Evolutionary conservation across 1,140 invertebrate species (phyloP).

Genomic region (Reticulitermes speratus): DNA sequence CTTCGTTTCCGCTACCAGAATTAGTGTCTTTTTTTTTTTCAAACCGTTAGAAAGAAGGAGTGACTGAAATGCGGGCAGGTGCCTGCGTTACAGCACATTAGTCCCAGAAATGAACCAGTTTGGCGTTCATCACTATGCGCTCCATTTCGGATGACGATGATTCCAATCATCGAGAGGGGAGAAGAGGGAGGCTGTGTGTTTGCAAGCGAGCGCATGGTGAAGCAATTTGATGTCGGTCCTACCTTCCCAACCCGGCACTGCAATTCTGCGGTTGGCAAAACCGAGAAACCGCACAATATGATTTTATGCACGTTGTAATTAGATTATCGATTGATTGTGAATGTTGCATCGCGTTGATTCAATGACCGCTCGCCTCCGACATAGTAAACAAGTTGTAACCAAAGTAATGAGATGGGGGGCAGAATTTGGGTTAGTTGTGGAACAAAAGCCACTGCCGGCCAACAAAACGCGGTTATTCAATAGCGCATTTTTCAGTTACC

Average conservation of each 20-base stretch:
- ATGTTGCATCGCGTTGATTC: conserved; percentile 11
- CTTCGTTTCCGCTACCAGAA: no score
- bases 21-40: no score
- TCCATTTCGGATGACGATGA: background rate
- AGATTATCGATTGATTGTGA: conserved; percentile 13
- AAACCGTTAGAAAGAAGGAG: no score
- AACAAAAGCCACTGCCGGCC: background rate
- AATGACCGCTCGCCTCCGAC: background rate
- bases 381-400: conserved; percentile 11
- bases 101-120: background rate
- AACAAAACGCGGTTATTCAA: conserved; percentile 11
- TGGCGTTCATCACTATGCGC: background rate
- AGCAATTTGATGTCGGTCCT: background rate
- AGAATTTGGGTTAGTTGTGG: conserved; percentile 2
- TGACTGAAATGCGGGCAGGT: no score
- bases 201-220: background rate
- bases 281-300: conserved; percentile 14
- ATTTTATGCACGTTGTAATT: conserved; percentile 15
- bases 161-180: background rate
- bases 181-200: background rate
- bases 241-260: background rate
- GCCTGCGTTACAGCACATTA: background rate
- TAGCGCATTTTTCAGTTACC: background rate
- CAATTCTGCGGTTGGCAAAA: conserved; percentile 14
- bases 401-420: conserved; percentile 14